phyloP scores from a whole-genome alignment of 2,797 vertebrate species.

The Acropternis orthonyx region DNA sequence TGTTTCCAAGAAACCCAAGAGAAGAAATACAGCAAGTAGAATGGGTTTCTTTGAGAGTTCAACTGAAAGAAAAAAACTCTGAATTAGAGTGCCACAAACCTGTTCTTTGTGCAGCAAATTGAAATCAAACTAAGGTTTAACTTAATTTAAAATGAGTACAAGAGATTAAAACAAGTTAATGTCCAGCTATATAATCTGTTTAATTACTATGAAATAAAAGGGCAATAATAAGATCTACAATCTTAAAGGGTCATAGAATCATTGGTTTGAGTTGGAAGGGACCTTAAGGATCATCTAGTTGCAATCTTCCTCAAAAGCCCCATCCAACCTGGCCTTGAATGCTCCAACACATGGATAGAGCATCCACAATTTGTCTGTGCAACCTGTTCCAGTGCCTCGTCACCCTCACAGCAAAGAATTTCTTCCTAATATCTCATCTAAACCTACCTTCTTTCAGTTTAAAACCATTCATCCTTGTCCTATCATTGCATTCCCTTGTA shows the following conservation, averaged over 20 bases:
- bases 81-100: background rate
- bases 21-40: background rate
- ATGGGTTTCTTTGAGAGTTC: background rate
- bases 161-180: background rate
- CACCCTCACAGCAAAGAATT: background rate
- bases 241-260: background rate
- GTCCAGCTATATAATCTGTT: background rate
- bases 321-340: background rate
- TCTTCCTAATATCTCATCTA: background rate
- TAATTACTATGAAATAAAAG: background rate
- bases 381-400: background rate
- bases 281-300: background rate
- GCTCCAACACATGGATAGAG: background rate
- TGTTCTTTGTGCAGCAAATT: background rate
- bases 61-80: slow-evolving; percentile 17
- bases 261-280: background rate
- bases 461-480: background rate
- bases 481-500: background rate
- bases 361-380: background rate
- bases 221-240: background rate
- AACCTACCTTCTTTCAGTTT: background rate
- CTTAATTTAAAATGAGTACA: background rate
- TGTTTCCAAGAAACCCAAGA: background rate
- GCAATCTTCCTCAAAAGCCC: background rate
- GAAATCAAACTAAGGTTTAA: background rate